phyloP scores from a whole-genome alignment of 2,888 invertebrate species.

The Erebia aethiops region DNA sequence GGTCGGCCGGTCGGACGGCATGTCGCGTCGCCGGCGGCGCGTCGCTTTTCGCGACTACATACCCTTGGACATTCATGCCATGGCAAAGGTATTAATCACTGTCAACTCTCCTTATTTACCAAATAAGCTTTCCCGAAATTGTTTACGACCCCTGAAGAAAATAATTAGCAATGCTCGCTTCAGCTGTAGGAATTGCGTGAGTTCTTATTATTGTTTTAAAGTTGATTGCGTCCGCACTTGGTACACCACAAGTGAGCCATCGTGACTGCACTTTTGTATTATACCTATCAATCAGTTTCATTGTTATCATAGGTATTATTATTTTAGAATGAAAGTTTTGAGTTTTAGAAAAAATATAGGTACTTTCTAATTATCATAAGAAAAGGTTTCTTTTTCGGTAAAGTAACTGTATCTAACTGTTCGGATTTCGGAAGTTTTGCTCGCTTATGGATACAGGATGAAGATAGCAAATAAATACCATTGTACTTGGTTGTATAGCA shows the following conservation, averaged over 20 bases:
- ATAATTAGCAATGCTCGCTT: constrained; percentile 14
- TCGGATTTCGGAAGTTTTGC: too few relatives aligned
- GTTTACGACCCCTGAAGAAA: constrained; percentile 1
- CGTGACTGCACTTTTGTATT: constrained; percentile 13
- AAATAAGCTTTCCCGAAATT: constrained; percentile 5
- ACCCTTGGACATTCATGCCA: constrained; percentile 75
- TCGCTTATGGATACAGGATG: too few relatives aligned
- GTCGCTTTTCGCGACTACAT: constrained; percentile 77
- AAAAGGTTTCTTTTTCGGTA: too few relatives aligned
- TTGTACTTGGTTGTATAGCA: too few relatives aligned
- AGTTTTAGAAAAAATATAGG: too few relatives aligned
- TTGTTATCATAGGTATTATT: background rate
- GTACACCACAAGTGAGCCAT: constrained; percentile 16
- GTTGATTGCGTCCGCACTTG: constrained; percentile 17
- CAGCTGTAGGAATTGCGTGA: constrained; percentile 7
- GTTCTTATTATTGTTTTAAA: constrained; percentile 17
- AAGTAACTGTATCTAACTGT: too few relatives aligned
- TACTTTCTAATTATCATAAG: too few relatives aligned
- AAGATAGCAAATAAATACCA: too few relatives aligned
- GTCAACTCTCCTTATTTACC: constrained; percentile 6
- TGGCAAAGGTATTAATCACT: constrained; percentile 69
- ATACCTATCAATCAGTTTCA: background rate
- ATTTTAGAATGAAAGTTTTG: too few relatives aligned
- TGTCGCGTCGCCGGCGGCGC: constrained; percentile 76
- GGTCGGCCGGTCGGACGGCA: constrained; percentile 57